Evolutionary conservation across 2,797 vertebrate genomes (phyloP), one percentile per base, ranked within the genome.

Genomic region (Euphonia xanthogaster): DNA sequence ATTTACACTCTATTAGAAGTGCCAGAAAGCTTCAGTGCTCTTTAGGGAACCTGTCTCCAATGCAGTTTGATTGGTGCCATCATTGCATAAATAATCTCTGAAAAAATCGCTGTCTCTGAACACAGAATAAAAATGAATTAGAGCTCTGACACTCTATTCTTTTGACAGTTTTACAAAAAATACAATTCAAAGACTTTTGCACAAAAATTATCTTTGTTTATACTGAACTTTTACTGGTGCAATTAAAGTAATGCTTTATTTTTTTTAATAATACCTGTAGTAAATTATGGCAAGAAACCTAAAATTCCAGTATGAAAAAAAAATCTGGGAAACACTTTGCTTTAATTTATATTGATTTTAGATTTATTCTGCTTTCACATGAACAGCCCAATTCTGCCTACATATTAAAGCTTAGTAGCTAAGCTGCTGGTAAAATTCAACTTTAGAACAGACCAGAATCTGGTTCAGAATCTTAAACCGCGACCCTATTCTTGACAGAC

Each of bases 81-180:
- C 94, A 84, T 94, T 94, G 91, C 68, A 87, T 89, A 96, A 97
- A 96, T 96, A 96, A 96, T 92, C 81, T 89, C 68, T 53, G 80
- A 55, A 90, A 87, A 89, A 66, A 85, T 88, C 6, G 2, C 80
- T 94, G 61, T 62, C 83, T 71, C 94, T 57, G 86, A 97, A 96
- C 67, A 94, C 15, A n/a, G 93, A 95, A 81, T 76, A 85, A 94
- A 92, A 86, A 78, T 88, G 88, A 93, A 96, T 50, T 94, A 90
- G 93, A 91, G 75, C 84, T 74, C 84, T 62, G 86, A 77, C 77
- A 79, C 79, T 60, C 74, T 72, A 33, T 45, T 87, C 53, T 91
- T 84, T 61, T 2, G 17, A 87, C 54, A 91, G 62, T 86, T 80
- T 96, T 93, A 90, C 66, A 88, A 87, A 95, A 93, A 93, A 94